Evolutionary conservation across 2,113 vertebrate species (phyloP).

Genomic region (Empidonax traillii): DNA sequence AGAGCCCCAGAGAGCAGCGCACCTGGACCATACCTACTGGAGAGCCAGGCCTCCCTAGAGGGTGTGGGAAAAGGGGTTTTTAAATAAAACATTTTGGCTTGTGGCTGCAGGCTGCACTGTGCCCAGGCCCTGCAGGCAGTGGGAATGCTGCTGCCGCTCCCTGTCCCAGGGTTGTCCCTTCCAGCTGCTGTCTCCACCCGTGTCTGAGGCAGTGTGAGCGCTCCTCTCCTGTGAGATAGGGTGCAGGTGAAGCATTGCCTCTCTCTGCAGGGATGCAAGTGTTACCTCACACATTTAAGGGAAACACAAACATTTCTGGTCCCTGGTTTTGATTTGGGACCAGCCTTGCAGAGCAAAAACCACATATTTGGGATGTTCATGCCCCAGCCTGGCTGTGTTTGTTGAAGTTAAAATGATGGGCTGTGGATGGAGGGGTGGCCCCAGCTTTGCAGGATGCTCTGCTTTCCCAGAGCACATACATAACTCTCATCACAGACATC

Average conservation of each 20-base stretch:
- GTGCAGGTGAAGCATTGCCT: not conserved
- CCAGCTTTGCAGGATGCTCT: not conserved
- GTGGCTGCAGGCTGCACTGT: rapidly evolving
- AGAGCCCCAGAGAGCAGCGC: not conserved
- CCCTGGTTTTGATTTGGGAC: not conserved
- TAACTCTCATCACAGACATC: not conserved
- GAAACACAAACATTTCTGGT: not conserved
- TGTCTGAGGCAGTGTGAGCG: not conserved
- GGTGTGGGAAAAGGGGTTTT: not conserved
- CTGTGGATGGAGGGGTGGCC: not conserved
- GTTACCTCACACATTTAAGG: not conserved
- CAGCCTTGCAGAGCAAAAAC: not conserved
- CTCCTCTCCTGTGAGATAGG: not conserved
- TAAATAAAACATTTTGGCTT: not conserved
- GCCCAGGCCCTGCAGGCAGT: not conserved
- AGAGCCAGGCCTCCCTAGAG: not conserved
- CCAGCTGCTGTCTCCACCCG: not conserved
- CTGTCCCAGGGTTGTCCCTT: not conserved
- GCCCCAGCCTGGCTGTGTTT: not conserved
- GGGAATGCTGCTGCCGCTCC: not conserved
- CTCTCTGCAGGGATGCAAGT: not conserved
- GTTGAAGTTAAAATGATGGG: not conserved
- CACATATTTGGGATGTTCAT: not conserved
- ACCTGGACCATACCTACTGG: not conserved
- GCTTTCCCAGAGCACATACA: not conserved